Conservation (phyloP, 2,888 invertebrate species). For the Argyresthia albistria region DNA sequence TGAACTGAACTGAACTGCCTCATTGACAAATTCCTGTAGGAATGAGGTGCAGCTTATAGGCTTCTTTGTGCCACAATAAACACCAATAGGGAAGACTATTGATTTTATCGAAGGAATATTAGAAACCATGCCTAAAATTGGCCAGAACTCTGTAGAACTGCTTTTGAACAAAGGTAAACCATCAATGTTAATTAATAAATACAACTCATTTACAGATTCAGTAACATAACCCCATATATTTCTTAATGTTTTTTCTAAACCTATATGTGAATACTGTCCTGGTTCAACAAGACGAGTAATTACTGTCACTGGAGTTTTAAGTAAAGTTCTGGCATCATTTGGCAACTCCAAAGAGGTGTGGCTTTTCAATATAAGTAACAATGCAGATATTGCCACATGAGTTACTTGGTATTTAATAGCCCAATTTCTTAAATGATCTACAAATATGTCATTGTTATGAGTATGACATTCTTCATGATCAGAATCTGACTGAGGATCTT, state of each 20-base stretch:
- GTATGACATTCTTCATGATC: neutral
- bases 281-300: constrained; percentile 4
- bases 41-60: constrained; percentile 4
- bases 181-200: constrained; percentile 2
- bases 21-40: constrained; percentile 4
- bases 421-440: constrained; percentile 5
- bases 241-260: neutral
- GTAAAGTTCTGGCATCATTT: constrained; percentile 4
- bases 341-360: neutral
- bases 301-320: neutral
- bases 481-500: constrained; percentile 1
- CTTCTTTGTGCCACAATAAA: constrained; percentile 8
- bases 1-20: too few species aligned
- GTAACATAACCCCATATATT: neutral
- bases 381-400: constrained; percentile 6
- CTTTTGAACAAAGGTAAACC: constrained; percentile 4
- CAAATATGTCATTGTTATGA: neutral
- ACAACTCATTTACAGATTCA: constrained; percentile 1
- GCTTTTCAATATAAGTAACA: constrained; percentile 1
- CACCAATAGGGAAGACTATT: constrained; percentile 9
- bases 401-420: constrained; percentile 9
- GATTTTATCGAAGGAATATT: constrained; percentile 7
- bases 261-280: neutral
- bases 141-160: constrained; percentile 5
- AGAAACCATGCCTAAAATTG: constrained; percentile 6